A percentile compares a stretch with the other conserved stretches of the same genome.
Conservation (phyloP, 2,113 vertebrate genomes). For the Corythornis cristatus region DNA sequence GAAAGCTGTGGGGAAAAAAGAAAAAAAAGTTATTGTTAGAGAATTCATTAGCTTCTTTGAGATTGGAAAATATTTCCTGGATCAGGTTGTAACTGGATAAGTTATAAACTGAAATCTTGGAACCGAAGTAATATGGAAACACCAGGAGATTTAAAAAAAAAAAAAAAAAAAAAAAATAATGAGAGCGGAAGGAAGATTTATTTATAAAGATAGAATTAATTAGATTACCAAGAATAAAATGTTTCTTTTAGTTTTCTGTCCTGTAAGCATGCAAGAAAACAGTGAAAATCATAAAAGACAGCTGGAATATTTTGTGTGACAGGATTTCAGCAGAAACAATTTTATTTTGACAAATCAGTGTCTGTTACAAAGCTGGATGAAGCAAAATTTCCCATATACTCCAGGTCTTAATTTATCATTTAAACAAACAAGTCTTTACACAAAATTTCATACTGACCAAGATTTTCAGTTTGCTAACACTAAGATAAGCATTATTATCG, state of each 20-base stretch:
- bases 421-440: not conserved
- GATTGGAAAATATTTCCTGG: not conserved
- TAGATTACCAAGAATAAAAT: not conserved
- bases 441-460: not conserved
- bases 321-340: not conserved
- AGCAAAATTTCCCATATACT: not conserved
- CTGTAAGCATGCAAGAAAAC: not conserved
- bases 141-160: not conserved
- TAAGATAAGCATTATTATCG: not conserved
- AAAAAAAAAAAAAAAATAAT: not conserved
- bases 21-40: not conserved
- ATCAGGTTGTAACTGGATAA: not conserved
- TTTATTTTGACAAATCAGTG: rapidly evolving
- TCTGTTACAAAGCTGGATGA: not conserved
- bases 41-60: not conserved
- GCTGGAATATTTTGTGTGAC: not conserved
- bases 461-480: not conserved
- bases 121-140: not conserved
- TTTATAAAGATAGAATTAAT: constrained; percentile 16
- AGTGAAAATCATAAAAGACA: not conserved
- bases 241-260: not conserved
- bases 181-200: constrained; percentile 18
- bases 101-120: not conserved
- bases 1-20: not conserved
- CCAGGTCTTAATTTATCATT: not conserved